Evolutionary conservation across 2,888 invertebrate species (phyloP).

Genomic region (Enchytraeus crypticus): DNA sequence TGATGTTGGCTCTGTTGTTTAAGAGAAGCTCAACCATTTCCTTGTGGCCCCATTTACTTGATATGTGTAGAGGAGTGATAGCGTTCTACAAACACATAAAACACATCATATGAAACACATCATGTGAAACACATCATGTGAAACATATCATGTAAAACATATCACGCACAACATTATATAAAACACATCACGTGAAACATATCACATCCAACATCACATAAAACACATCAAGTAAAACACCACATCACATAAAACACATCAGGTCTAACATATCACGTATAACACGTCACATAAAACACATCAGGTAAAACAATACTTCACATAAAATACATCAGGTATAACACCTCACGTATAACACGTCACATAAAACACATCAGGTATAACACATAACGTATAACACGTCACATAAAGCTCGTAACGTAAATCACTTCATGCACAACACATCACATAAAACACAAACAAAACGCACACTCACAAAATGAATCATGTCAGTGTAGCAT

Average conservation of each 20-base stretch:
- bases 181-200: background rate
- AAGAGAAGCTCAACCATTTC: conserved; percentile 88
- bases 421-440: too few species aligned
- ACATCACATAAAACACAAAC: too few species aligned
- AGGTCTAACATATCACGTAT: background rate
- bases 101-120: background rate
- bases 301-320: background rate
- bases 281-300: background rate
- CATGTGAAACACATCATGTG: too few species aligned
- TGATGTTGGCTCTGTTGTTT: conserved; percentile 77
- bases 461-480: too few species aligned
- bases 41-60: conserved; percentile 97
- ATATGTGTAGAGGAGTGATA: conserved; percentile 94
- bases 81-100: conserved; percentile 12
- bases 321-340: background rate
- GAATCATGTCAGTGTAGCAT: too few species aligned
- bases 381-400: background rate
- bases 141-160: too few species aligned
- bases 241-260: background rate
- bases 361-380: background rate
- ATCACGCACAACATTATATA: background rate
- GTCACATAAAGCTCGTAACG: background rate
- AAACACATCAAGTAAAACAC: background rate
- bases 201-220: background rate
- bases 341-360: background rate